phyloP scores from a whole-genome alignment of 2,113 vertebrate genomes.

The Gobius niger region DNA sequence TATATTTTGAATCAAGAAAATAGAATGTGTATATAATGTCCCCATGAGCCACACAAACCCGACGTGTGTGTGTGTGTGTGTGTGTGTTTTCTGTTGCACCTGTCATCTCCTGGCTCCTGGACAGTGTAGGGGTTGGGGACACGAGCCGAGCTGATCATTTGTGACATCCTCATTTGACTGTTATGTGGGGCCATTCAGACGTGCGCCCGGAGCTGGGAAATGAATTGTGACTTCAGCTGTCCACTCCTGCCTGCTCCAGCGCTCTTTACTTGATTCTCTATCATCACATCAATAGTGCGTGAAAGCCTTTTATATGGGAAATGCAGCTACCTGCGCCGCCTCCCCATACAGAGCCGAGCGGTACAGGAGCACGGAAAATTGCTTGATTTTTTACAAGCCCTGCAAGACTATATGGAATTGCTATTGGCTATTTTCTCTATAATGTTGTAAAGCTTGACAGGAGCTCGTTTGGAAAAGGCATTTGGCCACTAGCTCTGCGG shows the following conservation, averaged over 20 bases:
- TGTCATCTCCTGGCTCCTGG: slow-evolving; percentile 14
- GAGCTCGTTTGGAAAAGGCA: no score
- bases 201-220: slow-evolving; percentile 35
- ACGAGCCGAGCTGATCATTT: slow-evolving; percentile 30
- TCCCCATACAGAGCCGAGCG: slow-evolving; percentile 25
- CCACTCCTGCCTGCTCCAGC: slow-evolving; percentile 30
- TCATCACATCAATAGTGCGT: slow-evolving; percentile 39
- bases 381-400: neutral
- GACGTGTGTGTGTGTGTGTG: neutral
- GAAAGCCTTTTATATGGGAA: slow-evolving; percentile 47
- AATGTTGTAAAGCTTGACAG: neutral
- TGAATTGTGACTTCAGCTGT: slow-evolving; percentile 51
- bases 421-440: neutral
- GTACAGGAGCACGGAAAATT: slow-evolving; percentile 7
- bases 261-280: slow-evolving; percentile 43
- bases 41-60: no score
- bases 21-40: no score
- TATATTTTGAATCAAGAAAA: no score
- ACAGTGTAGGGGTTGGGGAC: slow-evolving; percentile 22
- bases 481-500: no score
- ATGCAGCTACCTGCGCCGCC: slow-evolving; percentile 18
- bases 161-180: slow-evolving; percentile 45
- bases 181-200: slow-evolving; percentile 21
- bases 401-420: neutral
- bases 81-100: slow-evolving; percentile 6